phyloP scores from a whole-genome alignment of 1,140 invertebrate species.

The Zaprionus gabonicus region DNA sequence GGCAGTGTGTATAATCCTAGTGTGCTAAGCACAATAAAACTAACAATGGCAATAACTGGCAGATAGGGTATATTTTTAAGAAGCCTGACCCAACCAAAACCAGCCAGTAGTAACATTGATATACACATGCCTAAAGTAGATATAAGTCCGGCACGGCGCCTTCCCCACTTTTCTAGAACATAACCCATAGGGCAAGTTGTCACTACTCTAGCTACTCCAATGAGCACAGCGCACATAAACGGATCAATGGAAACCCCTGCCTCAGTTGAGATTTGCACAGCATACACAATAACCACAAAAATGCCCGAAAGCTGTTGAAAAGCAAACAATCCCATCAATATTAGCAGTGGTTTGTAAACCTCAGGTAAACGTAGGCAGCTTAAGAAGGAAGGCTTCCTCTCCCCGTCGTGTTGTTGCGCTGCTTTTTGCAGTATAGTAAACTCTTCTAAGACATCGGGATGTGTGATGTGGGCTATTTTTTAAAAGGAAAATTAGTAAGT shows the following conservation, averaged over 20 bases:
- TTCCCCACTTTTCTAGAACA: slow-evolving; percentile 86
- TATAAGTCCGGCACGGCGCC: slow-evolving; percentile 86
- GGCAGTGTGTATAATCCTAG: slow-evolving; percentile 88
- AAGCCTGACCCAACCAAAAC: slow-evolving; percentile 61
- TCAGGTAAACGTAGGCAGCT: slow-evolving; percentile 69
- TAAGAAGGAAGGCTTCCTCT: slow-evolving; percentile 69
- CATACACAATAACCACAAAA: slow-evolving; percentile 91
- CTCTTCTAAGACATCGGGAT: slow-evolving; percentile 80
- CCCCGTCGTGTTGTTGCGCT: slow-evolving; percentile 60
- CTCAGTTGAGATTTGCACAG: slow-evolving; percentile 87
- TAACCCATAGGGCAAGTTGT: slow-evolving; percentile 86
- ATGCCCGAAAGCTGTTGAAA: slow-evolving; percentile 92
- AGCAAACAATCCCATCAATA: slow-evolving; percentile 89
- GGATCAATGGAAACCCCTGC: slow-evolving; percentile 86
- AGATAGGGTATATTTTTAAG: slow-evolving; percentile 61
- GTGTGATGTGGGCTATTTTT: slow-evolving; percentile 70
- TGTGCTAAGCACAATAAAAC: slow-evolving; percentile 87
- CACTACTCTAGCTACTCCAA: slow-evolving; percentile 86
- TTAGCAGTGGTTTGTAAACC: slow-evolving; percentile 87
- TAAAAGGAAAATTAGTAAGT: background rate
- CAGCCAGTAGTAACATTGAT: slow-evolving; percentile 86
- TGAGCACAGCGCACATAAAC: slow-evolving; percentile 86
- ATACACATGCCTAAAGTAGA: slow-evolving; percentile 88
- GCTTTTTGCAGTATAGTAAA: slow-evolving; percentile 71
- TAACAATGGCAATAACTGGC: slow-evolving; percentile 86